A percentile compares a stretch with the other conserved stretches of the same genome.
Conservation (phyloP, 2,888 invertebrate species). For the Epinotia demarniana region DNA sequence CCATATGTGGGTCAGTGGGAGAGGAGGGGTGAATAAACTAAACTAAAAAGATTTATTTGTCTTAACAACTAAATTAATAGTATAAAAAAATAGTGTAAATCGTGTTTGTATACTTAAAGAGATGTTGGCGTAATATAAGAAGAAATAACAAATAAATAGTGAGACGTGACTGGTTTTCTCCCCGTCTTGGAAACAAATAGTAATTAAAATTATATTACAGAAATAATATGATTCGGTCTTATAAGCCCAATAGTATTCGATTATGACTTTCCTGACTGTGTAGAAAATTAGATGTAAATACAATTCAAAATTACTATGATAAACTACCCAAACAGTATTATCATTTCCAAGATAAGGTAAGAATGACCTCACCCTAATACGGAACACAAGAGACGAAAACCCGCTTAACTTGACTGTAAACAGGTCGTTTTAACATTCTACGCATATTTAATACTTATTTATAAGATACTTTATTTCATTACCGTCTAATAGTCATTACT, state of each 20-base stretch:
- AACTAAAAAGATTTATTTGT: too few species aligned
- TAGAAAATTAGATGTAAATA: not conserved
- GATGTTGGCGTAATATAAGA: not conserved
- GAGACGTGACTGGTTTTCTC: too few species aligned
- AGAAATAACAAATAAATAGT: not conserved
- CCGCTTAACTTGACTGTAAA: not conserved
- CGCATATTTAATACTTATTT: not conserved
- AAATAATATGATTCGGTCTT: not conserved
- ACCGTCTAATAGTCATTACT: conserved; percentile 22
- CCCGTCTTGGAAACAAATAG: too few species aligned
- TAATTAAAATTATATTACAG: too few species aligned
- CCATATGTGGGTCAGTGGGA: too few species aligned
- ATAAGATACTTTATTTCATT: not conserved
- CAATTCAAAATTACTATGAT: not conserved
- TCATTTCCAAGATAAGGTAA: conserved; percentile 32
- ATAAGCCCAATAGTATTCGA: not conserved
- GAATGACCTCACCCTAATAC: conserved; percentile 42
- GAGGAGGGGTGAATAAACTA: too few species aligned
- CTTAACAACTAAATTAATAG: too few species aligned
- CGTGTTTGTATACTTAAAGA: too few species aligned
- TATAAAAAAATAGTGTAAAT: too few species aligned
- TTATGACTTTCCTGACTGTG: not conserved
- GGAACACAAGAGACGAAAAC: conserved; percentile 14
- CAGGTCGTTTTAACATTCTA: not conserved
- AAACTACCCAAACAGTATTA: conserved; percentile 31